Base-by-base conservation (phyloP, 2,888 invertebrate genomes). In the Caenorhabditis macrosperma region DNA sequence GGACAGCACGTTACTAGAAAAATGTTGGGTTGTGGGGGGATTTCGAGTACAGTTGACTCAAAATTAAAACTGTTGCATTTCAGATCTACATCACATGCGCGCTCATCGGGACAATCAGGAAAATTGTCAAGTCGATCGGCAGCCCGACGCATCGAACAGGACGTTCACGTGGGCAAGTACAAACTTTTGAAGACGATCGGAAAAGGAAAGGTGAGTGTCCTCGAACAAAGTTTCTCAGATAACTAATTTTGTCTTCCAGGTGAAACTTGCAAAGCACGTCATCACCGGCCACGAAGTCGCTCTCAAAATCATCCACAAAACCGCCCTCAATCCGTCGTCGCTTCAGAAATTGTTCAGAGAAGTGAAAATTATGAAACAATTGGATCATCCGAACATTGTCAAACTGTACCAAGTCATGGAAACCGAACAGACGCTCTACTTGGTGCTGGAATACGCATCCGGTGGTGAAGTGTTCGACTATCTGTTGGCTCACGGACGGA, bases 391-490 rank as follows among this genome's bases (percentile, higher is more conserved):
- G 91, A 99, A 99, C 93, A 99, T 99, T 92, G 93, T 93, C 92
- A 91, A 92, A 91, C 85, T 82, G 77, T 85, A 80, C 66, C 84
- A 85, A 94, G 99, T 99, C 84, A 99, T 99, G 92, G 99, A 99
- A 93, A 99, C 98, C 85, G 99, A 99, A 92, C 97, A 97, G 93
- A 99, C 98, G 85, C 93, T 99, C 91, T 99, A 99, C 93, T 94
- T 99, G 92, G 99, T 99, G 84, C 98, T 99, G 97, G 99, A 99
- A 92, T 99, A 99, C 93, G 99, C 99, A 83, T 96, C 96, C 86
- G 98, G 99, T 72, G 99, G 92, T 92, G 87, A 86, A 77, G 86
- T 99, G 87, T 99, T 99, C 92, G 99, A 99, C 92, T 99, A 99
- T 85, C 86, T 93, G 68, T 93, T 91, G 7, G 91, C 91, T 3